Evolutionary conservation across 1,140 invertebrate species (phyloP).

Genomic region (Schlechtendalia chinensis): DNA sequence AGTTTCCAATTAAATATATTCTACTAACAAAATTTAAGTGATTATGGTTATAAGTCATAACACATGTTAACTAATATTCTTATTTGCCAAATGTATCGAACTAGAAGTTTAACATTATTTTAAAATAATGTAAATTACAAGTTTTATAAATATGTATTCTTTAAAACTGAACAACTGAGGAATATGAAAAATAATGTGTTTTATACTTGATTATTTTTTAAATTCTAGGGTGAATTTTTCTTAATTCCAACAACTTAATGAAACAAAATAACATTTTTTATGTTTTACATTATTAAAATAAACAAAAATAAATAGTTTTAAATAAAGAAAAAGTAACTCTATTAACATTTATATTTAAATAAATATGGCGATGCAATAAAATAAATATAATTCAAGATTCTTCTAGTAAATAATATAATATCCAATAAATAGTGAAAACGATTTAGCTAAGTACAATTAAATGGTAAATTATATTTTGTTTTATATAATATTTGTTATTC

Average conservation of each 20-base stretch:
- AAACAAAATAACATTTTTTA: conserved; percentile 1
- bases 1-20: neutral
- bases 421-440: neutral
- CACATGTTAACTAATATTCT: neutral
- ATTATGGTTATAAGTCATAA: neutral
- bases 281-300: neutral
- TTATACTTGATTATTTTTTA: neutral
- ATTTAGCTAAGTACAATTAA: neutral
- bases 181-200: neutral
- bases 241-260: neutral
- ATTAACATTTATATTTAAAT: neutral
- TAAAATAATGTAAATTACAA: neutral
- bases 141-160: neutral
- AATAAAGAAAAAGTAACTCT: neutral
- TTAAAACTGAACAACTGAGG: neutral
- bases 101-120: neutral
- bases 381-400: neutral
- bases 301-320: neutral
- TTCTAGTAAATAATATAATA: neutral
- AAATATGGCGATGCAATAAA: neutral
- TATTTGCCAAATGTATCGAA: neutral
- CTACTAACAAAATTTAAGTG: neutral
- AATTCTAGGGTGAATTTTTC: neutral
- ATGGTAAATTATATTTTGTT: neutral
- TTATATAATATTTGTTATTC: neutral